A percentile compares a stretch with the other conserved stretches of the same genome.
phyloP scores from a whole-genome alignment of 2,888 invertebrate species.

The Brenthis ino region DNA sequence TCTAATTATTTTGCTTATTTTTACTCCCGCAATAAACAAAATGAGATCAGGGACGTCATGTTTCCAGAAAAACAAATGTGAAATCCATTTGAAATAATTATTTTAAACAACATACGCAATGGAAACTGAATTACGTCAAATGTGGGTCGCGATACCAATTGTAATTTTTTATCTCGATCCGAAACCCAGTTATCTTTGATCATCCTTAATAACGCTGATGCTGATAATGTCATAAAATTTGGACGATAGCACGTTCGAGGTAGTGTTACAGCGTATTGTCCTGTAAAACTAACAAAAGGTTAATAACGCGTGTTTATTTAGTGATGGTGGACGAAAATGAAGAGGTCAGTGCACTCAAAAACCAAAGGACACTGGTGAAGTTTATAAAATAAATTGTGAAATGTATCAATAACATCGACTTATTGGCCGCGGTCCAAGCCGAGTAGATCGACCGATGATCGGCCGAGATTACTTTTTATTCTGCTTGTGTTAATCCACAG shows the following conservation, averaged over 20 bases:
- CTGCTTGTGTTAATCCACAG: conserved; percentile 18
- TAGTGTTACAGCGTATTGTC: background rate
- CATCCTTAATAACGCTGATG: conserved; percentile 49
- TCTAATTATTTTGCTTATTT: background rate
- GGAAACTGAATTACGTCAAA: conserved; percentile 19
- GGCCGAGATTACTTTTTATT: conserved; percentile 32
- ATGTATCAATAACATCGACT: conserved; percentile 32
- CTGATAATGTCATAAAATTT: conserved; percentile 45
- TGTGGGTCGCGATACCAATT: conserved; percentile 37
- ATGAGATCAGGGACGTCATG: background rate
- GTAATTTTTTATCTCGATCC: conserved; percentile 42
- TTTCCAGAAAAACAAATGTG: conserved; percentile 11
- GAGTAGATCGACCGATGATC: conserved; percentile 36
- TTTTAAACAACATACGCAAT: background rate
- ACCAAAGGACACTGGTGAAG: conserved; percentile 7
- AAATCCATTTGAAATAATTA: conserved; percentile 14
- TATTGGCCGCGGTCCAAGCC: conserved; percentile 46
- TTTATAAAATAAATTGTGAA: conserved; percentile 29
- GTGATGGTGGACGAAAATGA: conserved; percentile 49
- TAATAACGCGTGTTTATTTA: background rate
- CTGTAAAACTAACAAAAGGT: background rate
- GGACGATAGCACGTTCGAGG: conserved; percentile 28
- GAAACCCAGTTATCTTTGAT: conserved; percentile 46
- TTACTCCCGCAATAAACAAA: conserved; percentile 6
- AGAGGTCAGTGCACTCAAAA: conserved; percentile 53